phyloP scores from a whole-genome alignment of 2,888 invertebrate species.

The Limnephilus auricula region DNA sequence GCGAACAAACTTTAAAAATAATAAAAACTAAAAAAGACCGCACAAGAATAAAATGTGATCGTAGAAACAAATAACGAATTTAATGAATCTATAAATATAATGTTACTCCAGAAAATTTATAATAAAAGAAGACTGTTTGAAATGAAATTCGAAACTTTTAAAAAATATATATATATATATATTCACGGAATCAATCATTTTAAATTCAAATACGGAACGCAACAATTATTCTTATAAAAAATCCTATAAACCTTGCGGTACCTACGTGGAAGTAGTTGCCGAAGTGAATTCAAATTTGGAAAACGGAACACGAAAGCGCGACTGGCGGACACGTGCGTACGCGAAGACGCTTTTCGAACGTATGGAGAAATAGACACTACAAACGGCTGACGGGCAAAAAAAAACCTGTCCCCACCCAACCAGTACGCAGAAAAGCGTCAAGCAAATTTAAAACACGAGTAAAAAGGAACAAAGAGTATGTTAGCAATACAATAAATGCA shows the following conservation, averaged over 20 bases:
- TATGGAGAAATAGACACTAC: slow-evolving; percentile 69
- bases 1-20: neutral
- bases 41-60: no score
- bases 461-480: neutral
- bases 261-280: neutral
- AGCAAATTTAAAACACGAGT: neutral
- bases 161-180: no score
- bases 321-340: slow-evolving; percentile 62
- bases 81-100: no score
- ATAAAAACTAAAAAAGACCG: neutral
- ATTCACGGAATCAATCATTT: neutral
- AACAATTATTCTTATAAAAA: neutral
- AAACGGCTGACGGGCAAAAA: neutral
- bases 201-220: neutral
- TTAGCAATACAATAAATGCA: neutral
- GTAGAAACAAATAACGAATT: no score
- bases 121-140: no score
- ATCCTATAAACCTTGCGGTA: neutral
- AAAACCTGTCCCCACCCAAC: neutral
- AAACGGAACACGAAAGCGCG: slow-evolving; percentile 65
- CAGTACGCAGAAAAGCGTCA: neutral
- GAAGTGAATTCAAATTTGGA: slow-evolving; percentile 17
- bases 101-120: no score
- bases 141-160: no score
- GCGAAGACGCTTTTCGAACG: slow-evolving; percentile 69